phyloP scores from a whole-genome alignment of 2,888 invertebrate genomes.

The Lypha dubia region DNA sequence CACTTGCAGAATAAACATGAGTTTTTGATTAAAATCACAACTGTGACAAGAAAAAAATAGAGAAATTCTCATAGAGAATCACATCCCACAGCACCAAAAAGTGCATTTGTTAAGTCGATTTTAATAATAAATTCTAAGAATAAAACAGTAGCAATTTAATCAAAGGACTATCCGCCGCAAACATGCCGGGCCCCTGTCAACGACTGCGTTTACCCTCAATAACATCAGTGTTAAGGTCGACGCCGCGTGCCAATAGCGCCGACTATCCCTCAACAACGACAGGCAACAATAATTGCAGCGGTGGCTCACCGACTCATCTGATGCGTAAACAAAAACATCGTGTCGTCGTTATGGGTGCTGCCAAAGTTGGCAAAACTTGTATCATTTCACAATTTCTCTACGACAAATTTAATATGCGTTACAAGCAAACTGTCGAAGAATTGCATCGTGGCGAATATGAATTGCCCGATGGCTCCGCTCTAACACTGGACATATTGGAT shows the following conservation, averaged over 20 bases:
- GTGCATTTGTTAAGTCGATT: background rate
- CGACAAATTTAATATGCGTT: slow-evolving; percentile 85
- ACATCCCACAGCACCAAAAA: background rate
- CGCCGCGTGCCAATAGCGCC: slow-evolving; percentile 71
- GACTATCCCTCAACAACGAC: slow-evolving; percentile 64
- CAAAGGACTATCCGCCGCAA: slow-evolving; percentile 4
- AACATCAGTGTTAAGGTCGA: slow-evolving; percentile 74
- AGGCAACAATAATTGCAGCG: slow-evolving; percentile 20
- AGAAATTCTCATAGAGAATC: background rate
- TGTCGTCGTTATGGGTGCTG: slow-evolving; percentile 83
- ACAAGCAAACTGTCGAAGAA: slow-evolving; percentile 87
- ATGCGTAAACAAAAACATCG: slow-evolving; percentile 80
- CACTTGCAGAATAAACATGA: slow-evolving; percentile 25
- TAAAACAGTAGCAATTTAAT: background rate
- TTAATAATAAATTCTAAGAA: background rate
- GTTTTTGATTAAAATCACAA: slow-evolving; percentile 20
- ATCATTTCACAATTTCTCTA: slow-evolving; percentile 86
- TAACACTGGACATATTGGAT: slow-evolving; percentile 88
- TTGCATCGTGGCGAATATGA: slow-evolving; percentile 84
- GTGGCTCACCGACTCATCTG: slow-evolving; percentile 50
- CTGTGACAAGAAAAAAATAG: background rate
- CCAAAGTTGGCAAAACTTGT: slow-evolving; percentile 86
- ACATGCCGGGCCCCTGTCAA: slow-evolving; percentile 75
- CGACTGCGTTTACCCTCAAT: slow-evolving; percentile 78
- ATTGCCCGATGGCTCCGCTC: slow-evolving; percentile 83